Evolutionary conservation across 2,797 vertebrate genomes (phyloP).

Genomic region (Eospalax fontanierii): DNA sequence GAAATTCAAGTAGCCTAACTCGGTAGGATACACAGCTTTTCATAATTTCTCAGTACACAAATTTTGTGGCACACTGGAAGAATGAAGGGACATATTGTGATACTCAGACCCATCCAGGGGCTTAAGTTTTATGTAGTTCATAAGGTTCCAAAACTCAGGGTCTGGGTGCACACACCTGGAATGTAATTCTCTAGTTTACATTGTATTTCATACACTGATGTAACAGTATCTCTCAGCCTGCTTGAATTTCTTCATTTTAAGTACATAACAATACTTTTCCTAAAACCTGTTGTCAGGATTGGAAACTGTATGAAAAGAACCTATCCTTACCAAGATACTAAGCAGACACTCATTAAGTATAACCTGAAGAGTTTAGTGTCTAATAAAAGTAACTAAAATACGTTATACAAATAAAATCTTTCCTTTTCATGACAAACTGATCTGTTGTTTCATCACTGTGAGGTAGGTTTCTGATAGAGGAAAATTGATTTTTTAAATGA

Average conservation of each 20-base stretch:
- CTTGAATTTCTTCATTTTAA: constrained; percentile 23
- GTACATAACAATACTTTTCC: neutral
- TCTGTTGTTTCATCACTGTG: neutral
- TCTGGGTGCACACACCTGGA: neutral
- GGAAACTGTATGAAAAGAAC: neutral
- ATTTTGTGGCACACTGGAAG: neutral
- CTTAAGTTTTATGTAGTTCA: neutral
- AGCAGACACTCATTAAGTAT: neutral
- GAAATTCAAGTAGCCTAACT: constrained; percentile 2
- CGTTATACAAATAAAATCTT: constrained; percentile 6
- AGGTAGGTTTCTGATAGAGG: neutral
- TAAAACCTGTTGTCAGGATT: neutral
- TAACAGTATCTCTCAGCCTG: neutral
- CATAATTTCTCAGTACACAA: neutral
- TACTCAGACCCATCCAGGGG: rapidly evolving
- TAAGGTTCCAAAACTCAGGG: neutral
- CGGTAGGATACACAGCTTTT: neutral
- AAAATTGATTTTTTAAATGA: neutral
- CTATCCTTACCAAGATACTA: neutral
- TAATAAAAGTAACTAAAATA: constrained; percentile 45
- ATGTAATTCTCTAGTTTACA: neutral
- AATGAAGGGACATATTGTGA: neutral
- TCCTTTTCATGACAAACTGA: neutral
- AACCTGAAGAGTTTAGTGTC: neutral
- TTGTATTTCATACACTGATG: neutral